Base-by-base conservation (phyloP, 2,113 vertebrate genomes). In the Indri indri region DNA sequence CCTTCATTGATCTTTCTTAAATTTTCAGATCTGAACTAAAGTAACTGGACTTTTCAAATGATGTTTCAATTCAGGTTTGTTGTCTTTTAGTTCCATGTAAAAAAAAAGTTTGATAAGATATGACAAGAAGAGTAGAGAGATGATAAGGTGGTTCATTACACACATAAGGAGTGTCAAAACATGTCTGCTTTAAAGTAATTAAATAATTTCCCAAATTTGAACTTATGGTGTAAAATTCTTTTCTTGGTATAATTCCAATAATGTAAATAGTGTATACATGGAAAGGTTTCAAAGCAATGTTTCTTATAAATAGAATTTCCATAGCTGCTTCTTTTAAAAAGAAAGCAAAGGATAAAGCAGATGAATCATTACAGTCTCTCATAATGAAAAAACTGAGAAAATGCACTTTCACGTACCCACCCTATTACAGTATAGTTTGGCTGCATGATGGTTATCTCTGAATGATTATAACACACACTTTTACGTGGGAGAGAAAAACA, bases 391-490 rank as follows among this genome's bases (percentile, higher is more conserved):
- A 66, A 32, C 30, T 14, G 17, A 88, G 80, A 68, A 87, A 91
- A 63, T 30, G 17, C 27, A 73, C 74, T 45, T 25, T 25, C 61
- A 63, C 2, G 0, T 86, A 27, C 47, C 61, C 20, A 47, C 42
- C 40, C 8, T 18, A 47, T 40, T 40, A 14, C 12, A 2, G 9
- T 30, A 0, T 16, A 63, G 27, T 73, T 45, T 74, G 68, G 11
- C 57, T 84, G 34, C 11, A 2, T 83, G 27, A 57, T 70, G 23
- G 22, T 70, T 87, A 91, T 86, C 63, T 59, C 6, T 73, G 80
- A 91, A 91, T 94, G 89, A 86, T 82, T 95, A 54, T 85, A 91
- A 87, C 45, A 45, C 65, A 90, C 47, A 66, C 8, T 84, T 94
- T 96, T 90, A 94, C 0, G 0, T 90, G 32, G 79, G 73, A 92